Conservation (phyloP, 2,888 invertebrate genomes). For the Amiota minor region DNA sequence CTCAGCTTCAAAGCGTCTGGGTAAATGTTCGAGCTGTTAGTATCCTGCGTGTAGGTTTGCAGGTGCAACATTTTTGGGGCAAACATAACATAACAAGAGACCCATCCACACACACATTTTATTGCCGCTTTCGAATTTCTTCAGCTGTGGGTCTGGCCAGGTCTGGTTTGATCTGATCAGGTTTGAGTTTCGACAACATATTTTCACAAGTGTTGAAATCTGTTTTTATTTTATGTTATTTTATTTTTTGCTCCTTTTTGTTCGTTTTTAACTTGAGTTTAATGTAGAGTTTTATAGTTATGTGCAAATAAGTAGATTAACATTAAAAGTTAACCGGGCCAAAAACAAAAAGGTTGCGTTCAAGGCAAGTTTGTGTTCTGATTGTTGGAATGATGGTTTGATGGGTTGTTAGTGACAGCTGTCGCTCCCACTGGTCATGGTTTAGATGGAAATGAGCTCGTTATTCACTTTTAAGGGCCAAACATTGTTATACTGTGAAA, state of each 20-base stretch:
- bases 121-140: slow-evolving; percentile 51
- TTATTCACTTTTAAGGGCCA: background rate
- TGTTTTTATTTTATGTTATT: slow-evolving; percentile 27
- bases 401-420: slow-evolving; percentile 5
- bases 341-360: slow-evolving; percentile 47
- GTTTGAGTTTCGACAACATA: slow-evolving; percentile 41
- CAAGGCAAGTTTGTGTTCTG: background rate
- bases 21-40: background rate
- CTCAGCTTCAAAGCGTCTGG: background rate
- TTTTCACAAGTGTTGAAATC: slow-evolving; percentile 55
- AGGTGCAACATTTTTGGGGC: slow-evolving; percentile 51
- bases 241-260: too few relatives aligned
- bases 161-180: background rate
- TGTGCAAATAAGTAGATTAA: slow-evolving; percentile 42
- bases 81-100: slow-evolving; percentile 14
- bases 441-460: background rate
- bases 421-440: background rate
- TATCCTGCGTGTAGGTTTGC: slow-evolving; percentile 46
- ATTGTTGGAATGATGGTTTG: background rate
- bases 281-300: slow-evolving; percentile 48
- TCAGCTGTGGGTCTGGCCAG: background rate
- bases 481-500: background rate
- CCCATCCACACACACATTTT: slow-evolving; percentile 54
- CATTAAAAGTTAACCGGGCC: slow-evolving; percentile 49
- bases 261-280: slow-evolving; percentile 54